Conservation (phyloP, 2,888 invertebrate species). For the Thymelicus acteon region DNA sequence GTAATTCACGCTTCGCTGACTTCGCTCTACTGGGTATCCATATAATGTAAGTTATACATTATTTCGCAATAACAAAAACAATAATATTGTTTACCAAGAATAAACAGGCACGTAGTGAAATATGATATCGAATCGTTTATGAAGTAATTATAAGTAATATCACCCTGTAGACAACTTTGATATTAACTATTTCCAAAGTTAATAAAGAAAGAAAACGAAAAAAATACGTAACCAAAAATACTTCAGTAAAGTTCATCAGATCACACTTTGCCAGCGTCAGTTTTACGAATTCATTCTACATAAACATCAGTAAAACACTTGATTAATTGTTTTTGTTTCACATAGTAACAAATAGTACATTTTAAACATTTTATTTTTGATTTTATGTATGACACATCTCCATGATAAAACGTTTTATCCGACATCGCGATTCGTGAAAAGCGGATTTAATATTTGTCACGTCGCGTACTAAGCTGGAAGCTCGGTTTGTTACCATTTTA, state of each 20-base stretch:
- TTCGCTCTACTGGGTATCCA: conserved; percentile 9
- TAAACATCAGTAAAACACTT: too few relatives aligned
- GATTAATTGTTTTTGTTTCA: too few relatives aligned
- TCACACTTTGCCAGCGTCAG: too few relatives aligned
- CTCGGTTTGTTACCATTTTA: background rate
- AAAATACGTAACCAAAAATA: too few relatives aligned
- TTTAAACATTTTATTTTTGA: background rate
- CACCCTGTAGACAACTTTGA: too few relatives aligned
- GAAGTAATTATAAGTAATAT: background rate
- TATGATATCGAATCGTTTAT: background rate
- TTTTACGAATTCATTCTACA: too few relatives aligned
- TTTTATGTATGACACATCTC: background rate
- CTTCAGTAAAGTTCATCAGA: too few relatives aligned
- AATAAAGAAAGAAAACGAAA: too few relatives aligned
- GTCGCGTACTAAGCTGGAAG: background rate
- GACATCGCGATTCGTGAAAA: conserved; percentile 1
- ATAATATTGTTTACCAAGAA: background rate
- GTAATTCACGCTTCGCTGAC: conserved; percentile 27
- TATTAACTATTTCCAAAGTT: too few relatives aligned
- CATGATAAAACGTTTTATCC: conserved; percentile 5
- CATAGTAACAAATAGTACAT: background rate
- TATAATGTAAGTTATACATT: background rate
- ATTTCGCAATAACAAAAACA: background rate
- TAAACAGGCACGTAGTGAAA: background rate
- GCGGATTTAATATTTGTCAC: conserved; percentile 4